These are phyloP conservation scores for Gallinago paraguaiae DNA, from an alignment of 2,113 vertebrate species.

Conservation along the genomic window DNA sequence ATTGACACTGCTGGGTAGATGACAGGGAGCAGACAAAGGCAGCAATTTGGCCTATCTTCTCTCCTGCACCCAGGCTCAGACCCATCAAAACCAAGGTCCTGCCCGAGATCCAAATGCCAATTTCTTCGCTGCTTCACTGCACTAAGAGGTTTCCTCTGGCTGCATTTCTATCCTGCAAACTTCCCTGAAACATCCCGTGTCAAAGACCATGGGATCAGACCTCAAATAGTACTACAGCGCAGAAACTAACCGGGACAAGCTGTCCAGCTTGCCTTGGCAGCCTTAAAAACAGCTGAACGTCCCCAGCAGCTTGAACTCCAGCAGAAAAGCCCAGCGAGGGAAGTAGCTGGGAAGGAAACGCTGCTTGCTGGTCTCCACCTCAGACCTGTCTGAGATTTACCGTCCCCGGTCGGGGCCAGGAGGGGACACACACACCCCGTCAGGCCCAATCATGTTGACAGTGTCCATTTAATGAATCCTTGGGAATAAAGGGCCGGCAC, in stretches of 20 bases:
- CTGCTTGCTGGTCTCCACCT: background rate
- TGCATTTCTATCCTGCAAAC: background rate
- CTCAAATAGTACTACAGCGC: background rate
- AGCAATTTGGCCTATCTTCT: background rate
- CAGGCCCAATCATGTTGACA: background rate
- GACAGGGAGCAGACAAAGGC: background rate
- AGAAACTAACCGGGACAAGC: background rate
- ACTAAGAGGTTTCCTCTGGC: background rate
- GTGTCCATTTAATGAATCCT: slow-evolving; percentile 41
- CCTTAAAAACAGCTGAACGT: background rate
- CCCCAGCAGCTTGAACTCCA: background rate
- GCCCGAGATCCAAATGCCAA: background rate
- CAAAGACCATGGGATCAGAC: background rate
- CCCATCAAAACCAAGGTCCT: background rate
- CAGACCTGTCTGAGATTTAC: slow-evolving; percentile 2
- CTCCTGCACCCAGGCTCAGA: background rate
- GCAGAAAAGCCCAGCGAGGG: background rate
- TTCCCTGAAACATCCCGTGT: background rate
- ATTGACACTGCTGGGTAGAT: background rate
- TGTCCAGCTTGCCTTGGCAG: background rate
- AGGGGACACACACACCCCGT: background rate
- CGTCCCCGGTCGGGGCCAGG: background rate
- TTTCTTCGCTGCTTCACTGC: background rate
- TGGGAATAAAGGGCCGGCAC: background rate
- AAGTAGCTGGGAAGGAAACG: background rate